Conservation (phyloP, 2,113 vertebrate genomes). For the Pseudonaja textilis region DNA sequence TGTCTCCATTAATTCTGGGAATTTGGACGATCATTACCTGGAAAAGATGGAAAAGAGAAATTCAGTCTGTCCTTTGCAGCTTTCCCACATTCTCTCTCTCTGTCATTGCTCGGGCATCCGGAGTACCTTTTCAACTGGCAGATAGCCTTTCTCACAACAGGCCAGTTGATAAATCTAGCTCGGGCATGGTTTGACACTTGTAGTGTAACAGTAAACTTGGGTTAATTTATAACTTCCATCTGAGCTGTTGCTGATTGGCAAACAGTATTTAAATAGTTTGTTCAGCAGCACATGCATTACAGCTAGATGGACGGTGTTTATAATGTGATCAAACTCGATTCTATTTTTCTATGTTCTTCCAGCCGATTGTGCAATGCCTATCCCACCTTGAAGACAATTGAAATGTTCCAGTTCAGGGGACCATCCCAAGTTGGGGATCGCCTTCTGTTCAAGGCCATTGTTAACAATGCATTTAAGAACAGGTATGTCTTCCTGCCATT, state of each 20-base stretch:
- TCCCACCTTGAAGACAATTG: conserved; percentile 87
- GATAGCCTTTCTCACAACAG: neutral
- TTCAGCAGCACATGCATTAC: neutral
- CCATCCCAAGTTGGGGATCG: conserved; percentile 93
- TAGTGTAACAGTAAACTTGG: neutral
- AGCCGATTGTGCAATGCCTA: conserved; percentile 90
- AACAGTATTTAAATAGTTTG: neutral
- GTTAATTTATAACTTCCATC: neutral
- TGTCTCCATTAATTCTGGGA: neutral
- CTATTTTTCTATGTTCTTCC: neutral
- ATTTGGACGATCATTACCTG: neutral
- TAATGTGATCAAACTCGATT: neutral
- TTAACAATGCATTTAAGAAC: conserved; percentile 94
- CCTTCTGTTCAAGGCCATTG: conserved; percentile 91
- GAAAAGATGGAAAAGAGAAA: neutral
- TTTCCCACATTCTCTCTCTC: neutral
- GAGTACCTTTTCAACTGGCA: neutral
- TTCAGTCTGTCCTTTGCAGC: neutral
- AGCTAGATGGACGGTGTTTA: neutral
- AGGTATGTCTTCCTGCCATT: conserved; percentile 68
- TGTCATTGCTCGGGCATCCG: neutral
- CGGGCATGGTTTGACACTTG: neutral
- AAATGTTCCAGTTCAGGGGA: conserved; percentile 98
- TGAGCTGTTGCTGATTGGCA: neutral
- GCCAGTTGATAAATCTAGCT: neutral